phyloP scores from a whole-genome alignment of 2,797 vertebrate species.

The Darevskia nairensis region DNA sequence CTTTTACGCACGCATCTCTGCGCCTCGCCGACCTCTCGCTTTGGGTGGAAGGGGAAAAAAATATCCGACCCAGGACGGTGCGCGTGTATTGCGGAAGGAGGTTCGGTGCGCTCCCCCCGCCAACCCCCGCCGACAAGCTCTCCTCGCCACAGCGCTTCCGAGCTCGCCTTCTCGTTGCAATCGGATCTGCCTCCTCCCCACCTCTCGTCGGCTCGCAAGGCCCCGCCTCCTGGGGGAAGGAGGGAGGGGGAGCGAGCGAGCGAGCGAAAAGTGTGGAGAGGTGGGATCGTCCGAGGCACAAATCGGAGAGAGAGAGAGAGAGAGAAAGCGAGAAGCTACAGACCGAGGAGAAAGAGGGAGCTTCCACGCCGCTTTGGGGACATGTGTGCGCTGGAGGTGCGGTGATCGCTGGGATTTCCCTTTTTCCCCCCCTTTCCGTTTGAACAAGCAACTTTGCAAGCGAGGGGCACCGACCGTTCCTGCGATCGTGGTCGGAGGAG shows the following conservation, averaged over 20 bases:
- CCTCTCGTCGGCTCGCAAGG: constrained; percentile 21
- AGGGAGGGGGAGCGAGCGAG: neutral
- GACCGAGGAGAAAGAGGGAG: too few species aligned
- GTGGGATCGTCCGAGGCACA: neutral
- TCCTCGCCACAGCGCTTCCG: neutral
- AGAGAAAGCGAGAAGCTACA: neutral
- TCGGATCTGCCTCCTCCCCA: constrained; percentile 42
- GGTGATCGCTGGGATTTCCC: too few species aligned
- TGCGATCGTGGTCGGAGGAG: neutral
- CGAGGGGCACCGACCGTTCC: neutral
- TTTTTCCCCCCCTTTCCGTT: neutral
- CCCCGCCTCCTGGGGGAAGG: constrained; percentile 29
- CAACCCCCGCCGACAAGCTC: neutral
- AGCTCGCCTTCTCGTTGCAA: neutral
- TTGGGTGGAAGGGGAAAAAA: neutral
- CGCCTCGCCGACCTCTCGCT: too few species aligned
- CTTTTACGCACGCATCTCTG: neutral
- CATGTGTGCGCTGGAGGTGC: neutral
- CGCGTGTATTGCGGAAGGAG: too few species aligned
- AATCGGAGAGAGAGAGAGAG: neutral
- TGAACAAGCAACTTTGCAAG: neutral
- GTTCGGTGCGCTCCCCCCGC: neutral
- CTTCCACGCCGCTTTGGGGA: neutral
- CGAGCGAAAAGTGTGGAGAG: neutral
- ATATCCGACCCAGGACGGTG: constrained; percentile 24